phyloP scores from a whole-genome alignment of 2,888 invertebrate species.

The Noctua janthina region DNA sequence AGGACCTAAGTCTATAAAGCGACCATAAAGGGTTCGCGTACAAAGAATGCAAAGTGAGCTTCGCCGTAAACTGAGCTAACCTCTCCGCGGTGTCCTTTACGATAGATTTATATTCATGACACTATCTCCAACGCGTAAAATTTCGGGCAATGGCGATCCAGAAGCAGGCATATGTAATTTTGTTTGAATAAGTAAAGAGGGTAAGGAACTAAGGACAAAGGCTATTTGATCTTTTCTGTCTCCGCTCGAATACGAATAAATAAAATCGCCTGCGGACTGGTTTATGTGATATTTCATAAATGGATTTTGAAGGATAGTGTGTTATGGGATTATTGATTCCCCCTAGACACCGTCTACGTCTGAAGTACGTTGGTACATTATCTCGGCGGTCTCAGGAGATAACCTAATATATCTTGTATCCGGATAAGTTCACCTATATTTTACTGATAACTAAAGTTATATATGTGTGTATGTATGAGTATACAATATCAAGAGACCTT shows the following conservation, averaged over 20 bases:
- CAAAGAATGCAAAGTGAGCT: conserved; percentile 90
- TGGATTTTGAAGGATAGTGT: conserved; percentile 85
- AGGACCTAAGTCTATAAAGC: conserved; percentile 88
- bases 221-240: conserved; percentile 88
- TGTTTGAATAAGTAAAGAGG: conserved; percentile 90
- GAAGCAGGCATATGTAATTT: conserved; percentile 90
- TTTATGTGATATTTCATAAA: conserved; percentile 87
- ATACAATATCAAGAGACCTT: background rate
- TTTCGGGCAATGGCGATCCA: conserved; percentile 90
- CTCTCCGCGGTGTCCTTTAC: conserved; percentile 88
- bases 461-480: background rate
- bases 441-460: conserved; percentile 41
- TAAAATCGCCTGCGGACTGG: conserved; percentile 83
- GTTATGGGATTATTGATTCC: conserved; percentile 84
- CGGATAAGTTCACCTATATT: conserved; percentile 63
- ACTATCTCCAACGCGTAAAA: conserved; percentile 89
- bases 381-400: conserved; percentile 74
- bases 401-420: conserved; percentile 72
- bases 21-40: conserved; percentile 86
- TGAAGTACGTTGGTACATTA: conserved; percentile 75
- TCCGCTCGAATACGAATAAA: conserved; percentile 82
- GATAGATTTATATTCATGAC: conserved; percentile 91
- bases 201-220: conserved; percentile 84
- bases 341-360: conserved; percentile 72
- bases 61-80: conserved; percentile 85